Evolutionary conservation across 2,797 vertebrate species (phyloP).

Genomic region (Zalophus californianus): DNA sequence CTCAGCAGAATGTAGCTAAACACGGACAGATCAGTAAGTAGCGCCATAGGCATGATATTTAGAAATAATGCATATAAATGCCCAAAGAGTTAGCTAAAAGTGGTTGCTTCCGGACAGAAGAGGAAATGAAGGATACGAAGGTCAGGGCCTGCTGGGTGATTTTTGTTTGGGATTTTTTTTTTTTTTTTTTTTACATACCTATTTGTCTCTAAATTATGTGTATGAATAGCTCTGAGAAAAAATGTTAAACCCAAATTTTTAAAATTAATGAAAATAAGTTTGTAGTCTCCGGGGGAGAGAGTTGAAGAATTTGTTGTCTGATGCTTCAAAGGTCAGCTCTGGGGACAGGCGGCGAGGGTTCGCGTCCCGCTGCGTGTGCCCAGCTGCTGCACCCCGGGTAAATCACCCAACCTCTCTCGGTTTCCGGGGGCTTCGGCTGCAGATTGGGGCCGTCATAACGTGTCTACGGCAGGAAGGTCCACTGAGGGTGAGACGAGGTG

Average conservation of each 20-base stretch:
- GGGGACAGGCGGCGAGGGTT: no score
- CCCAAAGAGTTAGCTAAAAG: background rate
- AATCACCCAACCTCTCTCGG: background rate
- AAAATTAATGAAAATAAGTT: background rate
- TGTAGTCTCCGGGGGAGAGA: background rate
- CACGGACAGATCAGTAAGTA: background rate
- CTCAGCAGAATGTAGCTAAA: background rate
- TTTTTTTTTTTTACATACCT: background rate
- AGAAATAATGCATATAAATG: background rate
- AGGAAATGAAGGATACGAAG: background rate
- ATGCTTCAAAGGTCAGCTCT: background rate
- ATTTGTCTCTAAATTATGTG: background rate
- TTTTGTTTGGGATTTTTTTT: background rate
- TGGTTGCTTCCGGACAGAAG: background rate
- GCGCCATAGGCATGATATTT: background rate
- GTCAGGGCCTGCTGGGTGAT: background rate
- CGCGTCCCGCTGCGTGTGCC: fast-evolving
- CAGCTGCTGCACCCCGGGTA: background rate
- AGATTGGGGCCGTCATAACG: background rate
- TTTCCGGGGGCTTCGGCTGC: background rate
- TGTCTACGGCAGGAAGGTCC: no score
- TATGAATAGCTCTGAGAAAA: background rate
- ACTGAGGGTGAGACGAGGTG: background rate
- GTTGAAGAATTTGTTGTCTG: background rate
- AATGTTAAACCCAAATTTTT: background rate